A percentile compares a stretch with the other conserved stretches of the same genome.
These are phyloP conservation scores for Dicycla oo DNA, from an alignment of 2,888 invertebrate species.

Conservation along the genomic window DNA sequence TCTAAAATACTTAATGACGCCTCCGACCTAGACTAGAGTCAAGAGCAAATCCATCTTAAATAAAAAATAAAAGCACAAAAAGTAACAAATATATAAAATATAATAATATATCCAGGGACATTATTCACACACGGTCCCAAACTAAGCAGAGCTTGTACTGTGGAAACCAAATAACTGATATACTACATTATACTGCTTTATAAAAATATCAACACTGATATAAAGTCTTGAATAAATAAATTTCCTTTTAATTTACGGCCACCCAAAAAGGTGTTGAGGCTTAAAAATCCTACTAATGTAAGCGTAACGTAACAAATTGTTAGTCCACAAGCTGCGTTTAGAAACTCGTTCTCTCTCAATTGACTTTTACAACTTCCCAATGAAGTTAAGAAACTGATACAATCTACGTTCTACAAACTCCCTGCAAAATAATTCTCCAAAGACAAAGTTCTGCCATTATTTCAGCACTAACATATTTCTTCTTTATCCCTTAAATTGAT, in stretches of 20 bases:
- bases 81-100: no score
- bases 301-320: constrained; percentile 36
- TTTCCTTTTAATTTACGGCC: not conserved
- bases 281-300: constrained; percentile 14
- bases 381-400: constrained; percentile 51
- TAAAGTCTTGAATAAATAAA: not conserved
- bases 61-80: no score
- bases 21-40: no score
- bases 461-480: constrained; percentile 46
- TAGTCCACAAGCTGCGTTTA: constrained; percentile 43
- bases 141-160: no score
- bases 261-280: not conserved
- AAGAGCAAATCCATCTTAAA: no score
- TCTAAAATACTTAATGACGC: constrained; percentile 4
- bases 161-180: no score
- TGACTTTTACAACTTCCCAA: constrained; percentile 54
- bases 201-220: not conserved
- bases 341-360: constrained; percentile 50
- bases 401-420: constrained; percentile 50
- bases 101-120: no score
- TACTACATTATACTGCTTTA: no score
- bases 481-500: constrained; percentile 55
- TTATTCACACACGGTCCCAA: no score
- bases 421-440: constrained; percentile 37
- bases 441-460: constrained; percentile 42